Evolutionary conservation across 1,140 invertebrate genomes (phyloP), one percentile per base, ranked within the genome.

Genomic region (Drosophila funebris): DNA sequence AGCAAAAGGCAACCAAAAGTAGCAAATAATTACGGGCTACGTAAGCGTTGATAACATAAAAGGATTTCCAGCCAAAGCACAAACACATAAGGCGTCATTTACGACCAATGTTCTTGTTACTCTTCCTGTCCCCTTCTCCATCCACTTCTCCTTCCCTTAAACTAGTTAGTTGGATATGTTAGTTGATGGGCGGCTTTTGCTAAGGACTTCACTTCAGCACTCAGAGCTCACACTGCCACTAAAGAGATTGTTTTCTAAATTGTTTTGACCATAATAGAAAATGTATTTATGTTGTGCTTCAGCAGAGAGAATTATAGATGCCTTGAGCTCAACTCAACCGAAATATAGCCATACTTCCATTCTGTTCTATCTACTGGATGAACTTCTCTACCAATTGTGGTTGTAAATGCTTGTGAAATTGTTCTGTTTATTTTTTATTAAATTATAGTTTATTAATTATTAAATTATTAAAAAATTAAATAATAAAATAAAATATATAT

Each of bases 21-120:
- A 88, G 79, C 73, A 88, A 88, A 88, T 88, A 88, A 88, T 88
- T 89, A 73, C 76, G 63, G 44, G 43, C 67, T 67, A 58, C 62
- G 52, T 67, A 75, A 76, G 67, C 76, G 76, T 89, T 88, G 83
- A 81, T 83, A 82, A 74, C 75, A 81, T 76, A 78, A 84, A 84
- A 83, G 81, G 81, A 84, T 84, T 84, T 76, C 61, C 64, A 62
- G 44, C 68, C 68, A 60, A 64, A 61, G 60, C 61, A 64, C 73
- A 71, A 60, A 54, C 66, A 54, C 53, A 41, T 52, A 72, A 75
- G 60, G 48, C 67, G 64, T 39, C 64, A 46, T 61, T 61, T 69
- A 56, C 62, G 52, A 58, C 52, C 31, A 48, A 31, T 50, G 31
- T 54, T 27, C 16, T 52, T 22, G 24, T 37, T 18, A 24, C 41